phyloP scores from a whole-genome alignment of 2,888 invertebrate species.

The Seladonia tumulorum region DNA sequence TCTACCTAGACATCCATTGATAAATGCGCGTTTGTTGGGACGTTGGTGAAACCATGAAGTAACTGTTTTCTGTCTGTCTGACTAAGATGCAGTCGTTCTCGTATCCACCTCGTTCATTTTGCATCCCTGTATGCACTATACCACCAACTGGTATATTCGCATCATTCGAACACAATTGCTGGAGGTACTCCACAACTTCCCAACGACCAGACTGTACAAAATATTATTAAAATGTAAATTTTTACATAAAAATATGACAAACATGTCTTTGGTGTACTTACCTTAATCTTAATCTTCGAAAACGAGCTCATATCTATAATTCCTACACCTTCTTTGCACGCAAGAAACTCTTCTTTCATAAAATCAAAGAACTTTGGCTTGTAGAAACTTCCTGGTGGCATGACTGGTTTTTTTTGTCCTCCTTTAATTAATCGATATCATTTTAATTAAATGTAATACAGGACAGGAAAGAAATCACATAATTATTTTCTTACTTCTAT shows the following conservation, averaged over 20 bases:
- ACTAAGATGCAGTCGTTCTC: constrained; percentile 91
- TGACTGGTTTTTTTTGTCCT: constrained; percentile 85
- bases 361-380: constrained; percentile 89
- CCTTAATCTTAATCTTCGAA: constrained; percentile 90
- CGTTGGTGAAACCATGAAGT: constrained; percentile 92
- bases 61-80: constrained; percentile 87
- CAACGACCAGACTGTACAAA: constrained; percentile 85
- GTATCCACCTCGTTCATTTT: constrained; percentile 89
- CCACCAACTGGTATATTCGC: constrained; percentile 88
- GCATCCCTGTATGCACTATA: constrained; percentile 90
- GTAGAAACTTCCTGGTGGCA: constrained; percentile 88
- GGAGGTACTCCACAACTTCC: constrained; percentile 88
- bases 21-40: constrained; percentile 90
- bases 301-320: constrained; percentile 92
- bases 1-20: constrained; percentile 87
- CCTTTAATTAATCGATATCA: constrained; percentile 73
- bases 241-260: constrained; percentile 4
- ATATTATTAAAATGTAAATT: constrained; percentile 20
- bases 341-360: constrained; percentile 89
- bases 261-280: constrained; percentile 78
- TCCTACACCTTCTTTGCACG: constrained; percentile 91
- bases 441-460: neutral
- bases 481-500: constrained; percentile 83
- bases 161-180: constrained; percentile 89
- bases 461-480: neutral